Percentiles rank a stretch among this genome's conserved stretches.
Evolutionary conservation across 2,888 invertebrate genomes (phyloP).

Genomic region (Ennomos quercinarius): DNA sequence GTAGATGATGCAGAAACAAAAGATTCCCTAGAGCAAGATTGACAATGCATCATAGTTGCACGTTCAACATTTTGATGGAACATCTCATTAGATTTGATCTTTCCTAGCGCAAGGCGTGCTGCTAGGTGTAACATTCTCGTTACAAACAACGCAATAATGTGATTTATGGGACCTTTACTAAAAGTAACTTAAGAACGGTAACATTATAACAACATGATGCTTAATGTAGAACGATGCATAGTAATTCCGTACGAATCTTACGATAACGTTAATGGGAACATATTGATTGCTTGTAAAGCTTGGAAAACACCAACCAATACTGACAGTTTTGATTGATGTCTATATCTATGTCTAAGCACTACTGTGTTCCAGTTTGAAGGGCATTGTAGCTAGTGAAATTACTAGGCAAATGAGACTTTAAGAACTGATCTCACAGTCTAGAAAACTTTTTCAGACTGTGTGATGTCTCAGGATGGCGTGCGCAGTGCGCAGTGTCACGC

Average conservation of each 20-base stretch:
- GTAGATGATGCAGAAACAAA: slow-evolving; percentile 46
- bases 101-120: slow-evolving; percentile 52
- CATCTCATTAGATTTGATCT: slow-evolving; percentile 70
- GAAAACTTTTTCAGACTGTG: too few relatives aligned
- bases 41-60: slow-evolving; percentile 62
- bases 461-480: too few relatives aligned
- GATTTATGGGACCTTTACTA: slow-evolving; percentile 53
- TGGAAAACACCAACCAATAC: slow-evolving; percentile 12
- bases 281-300: slow-evolving; percentile 5
- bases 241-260: neutral
- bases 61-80: slow-evolving; percentile 59
- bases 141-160: slow-evolving; percentile 41
- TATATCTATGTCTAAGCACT: too few relatives aligned
- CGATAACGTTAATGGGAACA: neutral
- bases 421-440: too few relatives aligned
- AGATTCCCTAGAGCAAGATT: slow-evolving; percentile 60
- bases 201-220: slow-evolving; percentile 26
- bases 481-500: too few relatives aligned
- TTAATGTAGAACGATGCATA: slow-evolving; percentile 15
- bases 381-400: too few relatives aligned
- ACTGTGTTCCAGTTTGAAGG: too few relatives aligned
- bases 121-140: slow-evolving; percentile 47
- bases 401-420: too few relatives aligned
- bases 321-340: slow-evolving; percentile 34
- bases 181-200: slow-evolving; percentile 36